Percentiles rank a stretch among this genome's conserved stretches.
Evolutionary conservation across 35 echinoderm and acorn worm genomes (phyloP).

Genomic region (Anneissia japonica): DNA sequence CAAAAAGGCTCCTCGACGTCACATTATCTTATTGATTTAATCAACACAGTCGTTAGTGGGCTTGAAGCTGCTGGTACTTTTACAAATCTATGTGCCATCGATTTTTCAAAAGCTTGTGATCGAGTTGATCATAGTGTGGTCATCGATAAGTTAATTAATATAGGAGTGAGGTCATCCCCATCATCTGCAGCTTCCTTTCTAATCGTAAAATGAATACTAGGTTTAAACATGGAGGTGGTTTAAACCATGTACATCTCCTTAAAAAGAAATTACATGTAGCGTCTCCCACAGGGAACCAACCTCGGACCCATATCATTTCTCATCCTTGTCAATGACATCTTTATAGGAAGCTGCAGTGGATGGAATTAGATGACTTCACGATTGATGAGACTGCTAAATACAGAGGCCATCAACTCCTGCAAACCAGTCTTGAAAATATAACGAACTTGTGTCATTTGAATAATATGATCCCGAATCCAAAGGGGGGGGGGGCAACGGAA

Average conservation of each 20-base stretch:
- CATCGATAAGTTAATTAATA: background rate
- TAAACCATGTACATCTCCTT: background rate
- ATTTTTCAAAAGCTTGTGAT: background rate
- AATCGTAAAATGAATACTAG: background rate
- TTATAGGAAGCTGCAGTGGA: too few species aligned
- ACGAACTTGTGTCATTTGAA: background rate
- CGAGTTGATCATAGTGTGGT: background rate
- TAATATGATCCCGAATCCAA: background rate
- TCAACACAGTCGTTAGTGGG: background rate
- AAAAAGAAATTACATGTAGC: background rate
- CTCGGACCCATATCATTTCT: background rate
- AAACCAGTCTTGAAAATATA: background rate
- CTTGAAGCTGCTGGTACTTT: background rate
- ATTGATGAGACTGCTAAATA: background rate
- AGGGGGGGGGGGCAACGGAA: too few species aligned
- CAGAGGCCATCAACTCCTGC: background rate
- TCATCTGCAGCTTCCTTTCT: background rate
- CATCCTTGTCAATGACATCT: background rate
- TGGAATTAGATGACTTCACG: background rate
- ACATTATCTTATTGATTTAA: background rate
- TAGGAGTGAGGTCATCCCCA: background rate
- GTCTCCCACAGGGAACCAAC: background rate
- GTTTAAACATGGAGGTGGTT: too few species aligned
- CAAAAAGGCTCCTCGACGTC: background rate
- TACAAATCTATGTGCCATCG: background rate